Base-by-base conservation (phyloP, 64 coral and sea anemone genomes). In the Acropora yongei region DNA sequence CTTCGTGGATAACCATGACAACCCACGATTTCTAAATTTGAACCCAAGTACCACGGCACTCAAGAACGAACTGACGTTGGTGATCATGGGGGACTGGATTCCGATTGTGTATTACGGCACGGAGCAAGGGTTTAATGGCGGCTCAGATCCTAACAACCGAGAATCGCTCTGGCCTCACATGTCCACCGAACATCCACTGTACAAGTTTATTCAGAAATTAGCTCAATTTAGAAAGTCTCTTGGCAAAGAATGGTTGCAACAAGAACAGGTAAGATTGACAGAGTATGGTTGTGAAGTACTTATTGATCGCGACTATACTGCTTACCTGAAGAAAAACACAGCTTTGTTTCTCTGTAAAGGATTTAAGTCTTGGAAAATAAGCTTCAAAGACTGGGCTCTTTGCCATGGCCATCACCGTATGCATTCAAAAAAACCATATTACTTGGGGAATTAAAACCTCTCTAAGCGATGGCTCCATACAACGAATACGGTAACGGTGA, bases 1-100 rank as follows among this genome's bases (percentile, higher is more conserved):
- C 6, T 95, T 95, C 61, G 41, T 95, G 47, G 93, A 95, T 57
- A 95, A 95, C 75, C 93, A 95, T 61, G 93, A 95, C 51, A 89
- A 91, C 71, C 80, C 65, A 65, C 72, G 93, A 58, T 95, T 95
- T 67, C 77, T 95, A 8, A 14, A 73, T 55, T 73, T 83, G 17
- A 95, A 95, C 61, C 93, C 93, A 74, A 95, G 93, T 13, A 57
- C 61, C 10, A 86, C 76, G 4, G 66, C 81, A 18, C 76, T 95
- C 3, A 78, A 83, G 42, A 95, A 91, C 68, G 84, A 86, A 46
- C 83, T 95, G 7, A 82, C 75, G 1, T 95, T 72, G 5, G 44
- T 95, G 8, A 41, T 95, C 0, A 95, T 91, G 88, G 82, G 81
- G 3, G 80, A 87, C 16, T 91, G 93, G 57, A 95, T 95, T 63